phyloP scores from a whole-genome alignment of 2,113 vertebrate genomes.

The Heliornis fulica region DNA sequence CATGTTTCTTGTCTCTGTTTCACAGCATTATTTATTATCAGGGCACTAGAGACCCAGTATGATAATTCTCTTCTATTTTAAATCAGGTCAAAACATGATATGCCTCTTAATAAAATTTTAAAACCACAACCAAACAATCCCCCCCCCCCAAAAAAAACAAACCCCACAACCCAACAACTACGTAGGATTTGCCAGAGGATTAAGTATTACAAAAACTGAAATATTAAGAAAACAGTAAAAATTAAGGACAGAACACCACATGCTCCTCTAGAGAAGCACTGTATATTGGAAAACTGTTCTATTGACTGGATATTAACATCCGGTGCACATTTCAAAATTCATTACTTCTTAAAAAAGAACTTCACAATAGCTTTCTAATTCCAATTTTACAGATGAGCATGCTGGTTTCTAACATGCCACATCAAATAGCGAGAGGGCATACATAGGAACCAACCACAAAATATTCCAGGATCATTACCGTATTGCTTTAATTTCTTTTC shows the following conservation, averaged over 20 bases:
- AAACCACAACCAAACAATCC: background rate
- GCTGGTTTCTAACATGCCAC: background rate
- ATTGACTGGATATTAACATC: background rate
- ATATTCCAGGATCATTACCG: background rate
- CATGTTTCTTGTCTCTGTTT: background rate
- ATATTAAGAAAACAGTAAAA: background rate
- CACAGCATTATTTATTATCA: background rate
- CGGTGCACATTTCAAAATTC: background rate
- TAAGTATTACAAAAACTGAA: background rate
- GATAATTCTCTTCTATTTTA: background rate
- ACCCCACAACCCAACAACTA: background rate
- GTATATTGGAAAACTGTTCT: background rate
- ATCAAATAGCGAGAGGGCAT: background rate
- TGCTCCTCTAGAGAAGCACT: background rate
- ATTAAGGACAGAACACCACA: background rate
- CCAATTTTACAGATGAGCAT: background rate
- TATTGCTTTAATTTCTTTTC: background rate
- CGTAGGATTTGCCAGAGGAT: background rate
- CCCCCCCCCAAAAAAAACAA: no score
- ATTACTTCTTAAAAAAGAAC: background rate
- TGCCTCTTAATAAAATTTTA: background rate
- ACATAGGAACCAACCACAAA: background rate
- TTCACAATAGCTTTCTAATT: background rate
- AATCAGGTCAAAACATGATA: background rate
- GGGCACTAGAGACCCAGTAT: background rate